Percentiles rank a stretch among this genome's conserved stretches.
phyloP scores from a whole-genome alignment of 2,888 invertebrate genomes.

The Zele albiditarsus region DNA sequence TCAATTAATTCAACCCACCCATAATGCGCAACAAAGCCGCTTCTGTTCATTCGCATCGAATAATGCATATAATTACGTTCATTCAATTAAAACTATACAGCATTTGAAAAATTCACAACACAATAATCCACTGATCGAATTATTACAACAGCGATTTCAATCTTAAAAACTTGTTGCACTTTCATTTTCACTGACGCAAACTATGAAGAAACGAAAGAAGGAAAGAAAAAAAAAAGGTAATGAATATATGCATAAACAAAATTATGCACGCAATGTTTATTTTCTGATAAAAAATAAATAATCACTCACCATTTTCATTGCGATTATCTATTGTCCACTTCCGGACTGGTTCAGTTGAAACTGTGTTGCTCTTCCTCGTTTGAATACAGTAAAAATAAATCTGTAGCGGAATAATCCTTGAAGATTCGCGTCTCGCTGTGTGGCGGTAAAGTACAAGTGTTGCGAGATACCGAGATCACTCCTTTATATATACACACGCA shows the following conservation, averaged over 20 bases:
- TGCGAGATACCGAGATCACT: slow-evolving; percentile 64
- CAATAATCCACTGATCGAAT: no score
- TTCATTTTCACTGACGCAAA: no score
- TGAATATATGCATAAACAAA: not conserved
- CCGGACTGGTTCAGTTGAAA: not conserved
- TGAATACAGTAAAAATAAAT: not conserved
- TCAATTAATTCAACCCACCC: no score
- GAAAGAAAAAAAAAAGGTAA: not conserved
- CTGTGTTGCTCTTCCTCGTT: not conserved
- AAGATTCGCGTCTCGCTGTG: slow-evolving; percentile 35
- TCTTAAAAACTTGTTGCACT: no score
- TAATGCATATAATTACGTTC: no score
- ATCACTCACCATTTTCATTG: slow-evolving; percentile 18
- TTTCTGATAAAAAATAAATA: not conserved
- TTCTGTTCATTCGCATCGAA: no score
- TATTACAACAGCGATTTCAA: no score
- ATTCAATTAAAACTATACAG: no score
- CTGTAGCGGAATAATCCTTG: not conserved
- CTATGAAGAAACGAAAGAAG: no score
- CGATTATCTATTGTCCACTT: not conserved
- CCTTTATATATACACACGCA: slow-evolving; percentile 72
- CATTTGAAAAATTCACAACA: no score
- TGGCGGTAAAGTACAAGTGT: slow-evolving; percentile 64
- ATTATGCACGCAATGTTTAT: no score
- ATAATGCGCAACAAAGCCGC: no score